Evolutionary conservation across 1,140 invertebrate species (phyloP).

Genomic region (Solenopsis fugax): DNA sequence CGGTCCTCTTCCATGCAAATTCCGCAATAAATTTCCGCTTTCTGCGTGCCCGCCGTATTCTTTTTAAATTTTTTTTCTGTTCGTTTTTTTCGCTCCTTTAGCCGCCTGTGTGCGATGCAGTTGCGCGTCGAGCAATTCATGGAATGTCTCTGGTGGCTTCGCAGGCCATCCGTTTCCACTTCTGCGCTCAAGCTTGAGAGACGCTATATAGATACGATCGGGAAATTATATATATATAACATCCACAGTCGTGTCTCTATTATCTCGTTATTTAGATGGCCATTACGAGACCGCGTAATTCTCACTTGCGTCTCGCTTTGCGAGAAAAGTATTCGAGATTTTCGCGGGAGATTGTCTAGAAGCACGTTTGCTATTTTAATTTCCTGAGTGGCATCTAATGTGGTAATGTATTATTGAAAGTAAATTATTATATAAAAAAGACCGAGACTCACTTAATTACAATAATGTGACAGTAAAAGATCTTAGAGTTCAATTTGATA

Average conservation of each 20-base stretch:
- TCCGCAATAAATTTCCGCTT: constrained; percentile 74
- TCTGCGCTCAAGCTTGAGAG: constrained; percentile 30
- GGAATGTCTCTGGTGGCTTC: constrained; percentile 62
- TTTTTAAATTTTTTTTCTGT: neutral
- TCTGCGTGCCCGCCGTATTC: constrained; percentile 41
- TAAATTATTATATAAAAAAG: neutral
- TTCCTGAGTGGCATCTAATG: neutral
- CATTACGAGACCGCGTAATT: constrained; percentile 30
- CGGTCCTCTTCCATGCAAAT: constrained; percentile 68
- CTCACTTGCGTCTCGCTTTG: neutral
- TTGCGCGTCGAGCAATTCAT: constrained; percentile 54
- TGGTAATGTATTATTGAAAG: neutral
- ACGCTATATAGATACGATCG: constrained; percentile 51
- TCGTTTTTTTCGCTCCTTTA: neutral
- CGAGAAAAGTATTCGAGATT: neutral
- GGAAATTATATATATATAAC: constrained; percentile 3
- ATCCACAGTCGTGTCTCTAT: constrained; percentile 51
- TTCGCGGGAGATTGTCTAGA: neutral
- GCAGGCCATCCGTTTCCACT: constrained; percentile 59
- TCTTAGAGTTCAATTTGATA: neutral
- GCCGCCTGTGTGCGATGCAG: constrained; percentile 19
- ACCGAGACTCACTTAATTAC: neutral
- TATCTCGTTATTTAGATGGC: constrained; percentile 58
- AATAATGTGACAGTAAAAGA: neutral
- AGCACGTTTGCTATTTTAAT: constrained; percentile 34